These are phyloP conservation scores for Phortica magna DNA, from an alignment of 2,888 invertebrate genomes.

Conservation along the genomic window DNA sequence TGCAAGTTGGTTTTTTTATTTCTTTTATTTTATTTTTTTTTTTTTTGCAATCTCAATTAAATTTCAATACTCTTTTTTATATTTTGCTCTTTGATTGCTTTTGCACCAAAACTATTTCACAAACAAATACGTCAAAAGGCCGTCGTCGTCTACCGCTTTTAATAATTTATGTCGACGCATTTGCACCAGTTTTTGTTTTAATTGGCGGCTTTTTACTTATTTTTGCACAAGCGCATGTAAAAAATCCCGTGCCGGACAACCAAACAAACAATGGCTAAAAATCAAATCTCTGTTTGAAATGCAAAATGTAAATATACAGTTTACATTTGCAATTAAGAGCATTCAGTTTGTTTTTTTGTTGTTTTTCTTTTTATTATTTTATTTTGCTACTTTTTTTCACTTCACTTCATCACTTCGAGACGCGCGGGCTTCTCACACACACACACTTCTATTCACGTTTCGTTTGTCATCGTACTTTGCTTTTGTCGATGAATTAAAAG, in stretches of 20 bases:
- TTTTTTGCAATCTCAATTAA: conserved; percentile 44
- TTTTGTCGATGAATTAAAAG: neutral
- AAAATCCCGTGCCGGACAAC: neutral
- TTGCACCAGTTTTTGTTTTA: neutral
- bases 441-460: neutral
- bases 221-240: conserved; percentile 30
- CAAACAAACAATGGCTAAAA: neutral
- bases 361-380: conserved; percentile 26
- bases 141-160: neutral
- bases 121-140: conserved; percentile 46
- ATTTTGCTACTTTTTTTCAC: neutral
- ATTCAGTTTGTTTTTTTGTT: conserved; percentile 20
- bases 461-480: neutral
- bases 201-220: conserved; percentile 54
- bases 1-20: conserved; percentile 40
- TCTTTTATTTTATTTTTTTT: conserved; percentile 34
- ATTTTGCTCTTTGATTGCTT: conserved; percentile 60
- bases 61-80: neutral
- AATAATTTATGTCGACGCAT: neutral
- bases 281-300: neutral
- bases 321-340: neutral
- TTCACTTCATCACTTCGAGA: neutral
- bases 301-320: neutral
- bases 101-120: conserved; percentile 54
- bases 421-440: neutral